Base-by-base conservation (phyloP, 2,888 invertebrate species). In the Phoenoteleia sp. region DNA sequence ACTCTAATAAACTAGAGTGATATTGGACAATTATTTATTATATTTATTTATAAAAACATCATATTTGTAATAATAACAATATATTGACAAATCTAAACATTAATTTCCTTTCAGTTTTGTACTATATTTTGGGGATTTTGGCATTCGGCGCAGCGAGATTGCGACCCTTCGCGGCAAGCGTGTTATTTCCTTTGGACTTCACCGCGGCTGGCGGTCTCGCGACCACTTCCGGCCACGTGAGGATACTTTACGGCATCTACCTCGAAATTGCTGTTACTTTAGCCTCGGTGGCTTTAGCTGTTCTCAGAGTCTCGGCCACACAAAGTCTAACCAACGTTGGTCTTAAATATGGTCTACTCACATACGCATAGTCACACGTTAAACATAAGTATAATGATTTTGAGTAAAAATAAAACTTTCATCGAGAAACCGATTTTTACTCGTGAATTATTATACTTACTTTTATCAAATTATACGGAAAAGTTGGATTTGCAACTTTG, bases 171-270 rank as follows among this genome's bases (percentile, higher is more conserved):
- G 92, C 95, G 2, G 96, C 96, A 52, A 94, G 95, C 80, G 91
- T 96, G 19, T 94, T 96, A 93, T 97, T 96, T 89, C 96, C 96
- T 0, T 89, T 96, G 82, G 96, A 96, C 91, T 96, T 97, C 88
- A 96, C 96, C 5, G 96, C 96, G 0, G 95, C 95, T 0, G 96
- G 96, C 0, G 96, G 96, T 1, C 95, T 96, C 29, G 96, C 96
- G 6, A 94, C 94, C 21, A 95, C 96, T 25, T 93, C 94, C 60
- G 95, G 95, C 2, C 93, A 95, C 88, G 94, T 96, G 13, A 94
- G 96, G 13, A 94, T 96, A 23, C 90, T 96, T 2, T 96, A 96
- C 91, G 96, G 95, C 0, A 90, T 96, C 21, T 97, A 96, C 93
- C 94, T 96, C 77, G 96, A 96, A 89, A 95, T 96, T 49, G 96